Evolutionary conservation across 1,140 invertebrate species (phyloP), one percentile per base, ranked within the genome.

Genomic region (Drosophila bocqueti): DNA sequence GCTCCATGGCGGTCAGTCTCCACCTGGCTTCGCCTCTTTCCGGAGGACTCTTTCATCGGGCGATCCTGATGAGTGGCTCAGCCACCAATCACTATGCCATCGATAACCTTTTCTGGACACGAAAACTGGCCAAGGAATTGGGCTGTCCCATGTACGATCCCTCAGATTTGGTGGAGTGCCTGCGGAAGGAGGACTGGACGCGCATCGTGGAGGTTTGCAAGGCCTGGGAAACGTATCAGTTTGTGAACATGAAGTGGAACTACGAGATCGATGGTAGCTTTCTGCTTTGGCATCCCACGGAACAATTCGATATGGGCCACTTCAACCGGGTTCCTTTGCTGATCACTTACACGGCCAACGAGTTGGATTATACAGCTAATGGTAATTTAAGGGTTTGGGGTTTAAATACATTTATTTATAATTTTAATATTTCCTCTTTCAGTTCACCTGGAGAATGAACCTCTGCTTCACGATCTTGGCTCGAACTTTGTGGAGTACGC

Each of bases 21-120:
- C 76, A 95, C 24, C 92, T 95, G 54, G 92, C 93, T 7, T 95
- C 94, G 54, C 94, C 94, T 0, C 55, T 94, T 16, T 92, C 94
- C 0, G 91, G 92, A 26, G 93, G 93, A 57, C 81, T 96, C 16
- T 96, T 96, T 74, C 95, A 94, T 66, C 94, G 94, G 65, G 95
- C 94, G 0, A 95, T 96, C 38, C 86, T 95, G 10, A 94, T 96
- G 93, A 96, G 96, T 75, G 96, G 96, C 0, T 95, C 94, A 11
- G 95, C 95, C 0, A 90, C 96, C 7, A 94, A 94, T 81, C 93
- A 94, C 45, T 91, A 57, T 57, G 52, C 38, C 43, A 91, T 92
- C 1, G 77, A 92, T 57, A 92, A 92, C 66, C 18, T 64, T 10
- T 79, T 68, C 46, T 92, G 91, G 91, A 79, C 81, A 4, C 58